Evolutionary conservation across 2,888 invertebrate species (phyloP), one percentile per base, ranked within the genome.

Genomic region (Limnephilus auricula): DNA sequence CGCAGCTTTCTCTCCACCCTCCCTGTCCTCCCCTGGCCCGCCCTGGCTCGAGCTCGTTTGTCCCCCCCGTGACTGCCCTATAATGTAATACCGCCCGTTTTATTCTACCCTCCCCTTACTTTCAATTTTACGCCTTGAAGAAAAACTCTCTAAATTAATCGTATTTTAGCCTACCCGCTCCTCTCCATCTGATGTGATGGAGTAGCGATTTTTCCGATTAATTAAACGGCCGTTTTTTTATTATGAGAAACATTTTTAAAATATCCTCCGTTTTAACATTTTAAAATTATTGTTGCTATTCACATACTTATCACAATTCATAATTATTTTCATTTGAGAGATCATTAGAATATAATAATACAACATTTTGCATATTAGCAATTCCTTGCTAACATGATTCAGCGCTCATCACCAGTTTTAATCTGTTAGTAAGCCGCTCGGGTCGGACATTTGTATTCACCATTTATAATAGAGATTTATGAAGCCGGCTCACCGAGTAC

Each of bases 1-100:
- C 92, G 89, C 93, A 90, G 90, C 80, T 91, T 89, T 84, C 91
- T 88, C 90, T 90, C 91, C 85, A 92, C 88, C 84, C n/a, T 91
- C 79, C 90, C 40, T 86, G 89, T 91, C 90, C 90, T 89, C 45
- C 89, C 80, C 83, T 89, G 89, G 79, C 89, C 80, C 84, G 65
- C 65, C 25, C 25, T 5, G 25, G 65, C 25, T 65, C 88, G 80
- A 87, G 90, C 65, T 90, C 87, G 65, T 86, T 78, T 78, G 65
- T 88, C 65, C 78, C 89, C 31, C 50, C 89, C 84, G 40, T 34
- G 32, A 87, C 89, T 31, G 89, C 83, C 91, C 89, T 85, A 78
- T 84, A 84, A 83, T 85, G 86, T 87, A 85, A 85, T 78, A 82
- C 90, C 86, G 79, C 83, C 90, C 90, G 83, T 91, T 88, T 88